Percentiles rank a stretch among this genome's conserved stretches.
Evolutionary conservation across 2,113 vertebrate species (phyloP).

Genomic region (Thinocorus orbignyianus): DNA sequence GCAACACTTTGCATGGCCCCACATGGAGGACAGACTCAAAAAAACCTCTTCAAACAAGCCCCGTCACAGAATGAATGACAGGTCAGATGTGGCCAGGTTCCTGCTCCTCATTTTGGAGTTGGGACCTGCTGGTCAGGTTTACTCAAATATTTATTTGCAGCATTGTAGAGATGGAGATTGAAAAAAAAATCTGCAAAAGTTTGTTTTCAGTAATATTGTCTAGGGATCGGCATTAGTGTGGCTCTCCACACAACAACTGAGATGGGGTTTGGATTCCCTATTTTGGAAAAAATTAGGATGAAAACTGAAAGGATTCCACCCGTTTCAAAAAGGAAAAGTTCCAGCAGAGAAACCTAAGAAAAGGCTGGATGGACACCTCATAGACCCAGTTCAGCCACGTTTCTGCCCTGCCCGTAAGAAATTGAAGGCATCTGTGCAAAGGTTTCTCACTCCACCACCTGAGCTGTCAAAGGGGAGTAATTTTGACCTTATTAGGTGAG

Average conservation of each 20-base stretch:
- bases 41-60: not conserved
- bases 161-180: not conserved
- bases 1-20: fast-evolving
- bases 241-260: not conserved
- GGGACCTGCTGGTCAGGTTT: not conserved
- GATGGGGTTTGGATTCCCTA: not conserved
- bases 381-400: not conserved
- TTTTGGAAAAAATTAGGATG: not conserved
- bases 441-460: not conserved
- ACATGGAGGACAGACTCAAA: not conserved
- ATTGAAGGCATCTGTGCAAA: not conserved
- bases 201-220: not conserved
- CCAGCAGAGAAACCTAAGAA: not conserved
- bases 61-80: not conserved
- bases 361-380: not conserved
- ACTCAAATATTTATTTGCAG: not conserved
- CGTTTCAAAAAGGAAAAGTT: not conserved
- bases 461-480: not conserved
- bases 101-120: not conserved
- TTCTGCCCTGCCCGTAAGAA: fast-evolving
- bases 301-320: too few relatives aligned
- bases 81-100: not conserved
- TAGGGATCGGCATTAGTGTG: not conserved
- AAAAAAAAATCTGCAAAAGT: not conserved
- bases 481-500: not conserved